Percentiles rank a stretch among this genome's conserved stretches.
Conservation (phyloP, 2,888 invertebrate genomes). For the Synergus umbraculus region DNA sequence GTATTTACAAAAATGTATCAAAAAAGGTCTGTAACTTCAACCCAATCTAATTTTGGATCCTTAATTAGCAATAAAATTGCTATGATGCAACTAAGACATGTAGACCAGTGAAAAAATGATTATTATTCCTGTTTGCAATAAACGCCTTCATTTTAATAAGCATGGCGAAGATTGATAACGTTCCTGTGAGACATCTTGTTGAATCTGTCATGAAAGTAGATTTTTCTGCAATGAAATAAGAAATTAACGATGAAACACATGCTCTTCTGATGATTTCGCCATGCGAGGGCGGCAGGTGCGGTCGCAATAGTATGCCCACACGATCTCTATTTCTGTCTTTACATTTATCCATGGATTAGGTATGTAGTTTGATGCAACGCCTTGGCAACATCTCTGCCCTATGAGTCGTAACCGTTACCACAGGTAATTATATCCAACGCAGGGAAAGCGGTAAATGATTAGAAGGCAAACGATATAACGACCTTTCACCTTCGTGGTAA, state of each 20-base stretch:
- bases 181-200: not conserved
- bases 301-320: slow-evolving; percentile 20
- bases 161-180: not conserved
- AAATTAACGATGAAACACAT: not conserved
- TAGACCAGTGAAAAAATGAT: too few relatives aligned
- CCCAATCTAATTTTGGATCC: too few relatives aligned
- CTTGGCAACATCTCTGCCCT: slow-evolving; percentile 37
- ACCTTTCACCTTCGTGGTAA: slow-evolving; percentile 39
- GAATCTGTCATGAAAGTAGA: not conserved
- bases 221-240: slow-evolving; percentile 10
- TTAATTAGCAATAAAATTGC: too few relatives aligned
- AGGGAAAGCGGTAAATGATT: slow-evolving; percentile 41
- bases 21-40: too few relatives aligned
- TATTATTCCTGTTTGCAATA: not conserved
- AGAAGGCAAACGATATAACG: slow-evolving; percentile 41
- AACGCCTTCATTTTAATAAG: not conserved
- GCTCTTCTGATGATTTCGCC: slow-evolving; percentile 1
- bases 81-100: too few relatives aligned
- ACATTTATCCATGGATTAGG: slow-evolving; percentile 31
- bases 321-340: slow-evolving; percentile 39
- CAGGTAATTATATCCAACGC: slow-evolving; percentile 39
- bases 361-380: slow-evolving; percentile 39
- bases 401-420: slow-evolving; percentile 37
- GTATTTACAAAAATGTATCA: too few relatives aligned
- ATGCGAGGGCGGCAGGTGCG: slow-evolving; percentile 45